Conservation (phyloP, 2,797 vertebrate genomes). For the Rhadinocentrus ornatus region DNA sequence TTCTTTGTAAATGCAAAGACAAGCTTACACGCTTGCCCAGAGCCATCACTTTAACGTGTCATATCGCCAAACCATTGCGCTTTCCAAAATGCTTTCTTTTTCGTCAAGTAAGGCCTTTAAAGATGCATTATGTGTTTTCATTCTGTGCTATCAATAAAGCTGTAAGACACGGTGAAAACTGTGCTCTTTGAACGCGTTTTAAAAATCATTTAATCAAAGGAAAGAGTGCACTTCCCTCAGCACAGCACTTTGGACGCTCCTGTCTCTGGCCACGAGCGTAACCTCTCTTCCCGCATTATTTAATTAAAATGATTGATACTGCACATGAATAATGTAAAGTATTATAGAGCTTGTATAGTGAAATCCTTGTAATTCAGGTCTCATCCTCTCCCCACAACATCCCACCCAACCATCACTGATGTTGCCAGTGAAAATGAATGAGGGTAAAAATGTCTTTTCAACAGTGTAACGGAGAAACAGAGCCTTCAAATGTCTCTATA, state of each 20-base stretch:
- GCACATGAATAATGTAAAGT: conserved; percentile 72
- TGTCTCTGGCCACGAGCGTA: conserved; percentile 44
- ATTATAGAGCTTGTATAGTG: conserved; percentile 54
- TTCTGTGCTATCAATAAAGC: conserved; percentile 47
- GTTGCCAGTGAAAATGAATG: conserved; percentile 52
- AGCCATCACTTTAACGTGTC: conserved; percentile 25
- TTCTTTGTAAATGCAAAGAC: conserved; percentile 17
- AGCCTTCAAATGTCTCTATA: conserved; percentile 62
- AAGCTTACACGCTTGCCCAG: not conserved
- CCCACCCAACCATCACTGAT: conserved; percentile 24
- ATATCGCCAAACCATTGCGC: conserved; percentile 26
- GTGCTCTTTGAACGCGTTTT: conserved; percentile 33
- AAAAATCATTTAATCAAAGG: conserved; percentile 50
- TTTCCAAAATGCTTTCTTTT: conserved; percentile 25
- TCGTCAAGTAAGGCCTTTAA: conserved; percentile 47
- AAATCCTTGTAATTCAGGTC: conserved; percentile 50
- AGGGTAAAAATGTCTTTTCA: conserved; percentile 54
- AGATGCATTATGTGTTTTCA: conserved; percentile 36
- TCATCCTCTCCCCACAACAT: not conserved
- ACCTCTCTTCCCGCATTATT: conserved; percentile 50
- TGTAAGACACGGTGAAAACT: conserved; percentile 20
- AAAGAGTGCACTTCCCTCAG: conserved; percentile 18
- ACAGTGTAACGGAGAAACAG: conserved; percentile 42
- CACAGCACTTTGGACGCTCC: conserved; percentile 47
- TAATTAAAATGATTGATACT: conserved; percentile 71